phyloP scores from a whole-genome alignment of 1,140 invertebrate species.

The Fopius arisanus region DNA sequence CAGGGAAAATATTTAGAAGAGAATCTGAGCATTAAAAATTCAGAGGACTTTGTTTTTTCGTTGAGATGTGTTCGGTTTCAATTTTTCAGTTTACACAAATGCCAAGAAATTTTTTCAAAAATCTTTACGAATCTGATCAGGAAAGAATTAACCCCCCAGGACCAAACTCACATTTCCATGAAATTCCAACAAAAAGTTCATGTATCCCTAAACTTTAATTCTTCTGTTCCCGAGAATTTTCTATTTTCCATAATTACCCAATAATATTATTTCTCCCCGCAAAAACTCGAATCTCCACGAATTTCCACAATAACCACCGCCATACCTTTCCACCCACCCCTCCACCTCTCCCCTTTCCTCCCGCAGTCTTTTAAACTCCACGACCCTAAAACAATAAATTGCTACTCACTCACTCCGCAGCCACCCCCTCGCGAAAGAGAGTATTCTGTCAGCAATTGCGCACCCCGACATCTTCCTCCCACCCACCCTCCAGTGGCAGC shows the following conservation, averaged over 20 bases:
- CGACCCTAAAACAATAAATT: slow-evolving; percentile 60
- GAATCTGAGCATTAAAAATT: neutral
- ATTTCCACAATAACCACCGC: slow-evolving; percentile 30
- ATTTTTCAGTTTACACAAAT: no score
- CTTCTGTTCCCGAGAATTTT: no score
- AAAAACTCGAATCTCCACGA: no score
- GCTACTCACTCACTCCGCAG: slow-evolving; percentile 31
- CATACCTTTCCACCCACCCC: slow-evolving; percentile 15
- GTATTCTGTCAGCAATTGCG: slow-evolving; percentile 60
- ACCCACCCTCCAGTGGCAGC: slow-evolving; percentile 5
- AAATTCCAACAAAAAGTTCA: no score
- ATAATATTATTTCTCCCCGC: no score
- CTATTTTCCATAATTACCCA: no score
- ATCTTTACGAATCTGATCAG: no score
- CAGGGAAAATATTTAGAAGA: neutral
- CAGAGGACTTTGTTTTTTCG: neutral
- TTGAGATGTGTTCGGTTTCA: no score
- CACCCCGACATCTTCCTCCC: slow-evolving; percentile 38
- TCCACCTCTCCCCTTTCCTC: slow-evolving; percentile 25
- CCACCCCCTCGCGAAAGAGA: slow-evolving; percentile 40
- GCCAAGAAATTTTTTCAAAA: no score
- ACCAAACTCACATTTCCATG: no score
- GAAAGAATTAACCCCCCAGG: no score
- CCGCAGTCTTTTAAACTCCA: slow-evolving; percentile 12
- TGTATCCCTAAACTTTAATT: no score